Base-by-base conservation (phyloP, 2,113 vertebrate genomes). In the Vulpes ferrilata region DNA sequence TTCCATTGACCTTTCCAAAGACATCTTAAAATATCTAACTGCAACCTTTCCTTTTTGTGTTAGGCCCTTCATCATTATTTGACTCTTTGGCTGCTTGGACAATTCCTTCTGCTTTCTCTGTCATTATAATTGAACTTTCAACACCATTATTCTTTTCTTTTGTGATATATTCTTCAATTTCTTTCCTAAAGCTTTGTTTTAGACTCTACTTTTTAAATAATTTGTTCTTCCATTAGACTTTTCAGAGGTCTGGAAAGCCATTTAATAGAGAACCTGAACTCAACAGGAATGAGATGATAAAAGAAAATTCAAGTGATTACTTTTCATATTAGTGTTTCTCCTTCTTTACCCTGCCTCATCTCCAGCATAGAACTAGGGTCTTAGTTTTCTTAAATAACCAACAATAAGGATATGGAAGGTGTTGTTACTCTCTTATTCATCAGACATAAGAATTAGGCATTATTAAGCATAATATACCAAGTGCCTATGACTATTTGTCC, bases 61-160 rank as follows among this genome's bases (percentile, higher is more conserved):
- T 92, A 69, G 48, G 35, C 60, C 20, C 35, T 90, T 95, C 64
- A 90, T 97, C 51, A 88, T 90, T 82, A 59, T 96, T 95, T 95
- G 15, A 90, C 25, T 78, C 74, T 83, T 30, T 38, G 12, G 10
- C 64, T 95, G 57, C 32, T 95, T 57, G 48, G 90, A 93, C 71
- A 93, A 32, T 86, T 93, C 57, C 60, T 85, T 88, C 35, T 95
- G 16, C 25, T 90, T 83, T 88, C 62, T 92, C 7, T 95, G 22
- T 85, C 71, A 93, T 76, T 78, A 87, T 79, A 96, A 73, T n/a
- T 93, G 62, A 94, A 97, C 80, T 91, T 74, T 94, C 23, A 90
- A 13, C 11, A 59, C 30, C 51, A 2, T 13, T 83, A 5, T 86
- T 86, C 27, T 89, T 81, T 73, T 62, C 57, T 71, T 92, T 83